Evolutionary conservation across 2,888 invertebrate species (phyloP), one percentile per base, ranked within the genome.

Genomic region (Euplagia quadripunctaria): DNA sequence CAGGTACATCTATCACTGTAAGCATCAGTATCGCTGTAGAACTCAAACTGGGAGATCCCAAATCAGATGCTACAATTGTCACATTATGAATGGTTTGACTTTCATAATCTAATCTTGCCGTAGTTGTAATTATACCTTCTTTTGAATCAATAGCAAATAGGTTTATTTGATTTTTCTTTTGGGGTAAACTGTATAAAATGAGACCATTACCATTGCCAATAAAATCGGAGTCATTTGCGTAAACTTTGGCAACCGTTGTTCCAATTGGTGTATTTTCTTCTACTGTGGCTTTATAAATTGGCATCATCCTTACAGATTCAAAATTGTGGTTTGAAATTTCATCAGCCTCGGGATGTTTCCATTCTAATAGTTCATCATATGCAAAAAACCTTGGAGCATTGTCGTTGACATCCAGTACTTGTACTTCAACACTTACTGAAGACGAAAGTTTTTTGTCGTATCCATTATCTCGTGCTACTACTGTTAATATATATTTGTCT

Each of bases 181-280:
- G 97, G 0, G 97, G 97, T 65, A 98, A 94, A 82, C 98, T 97
- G 82, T 97, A 98, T 0, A 98, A 92, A 4, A 98, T 97, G 64
- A 98, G 92, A 0, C 98, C 98, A 87, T 98, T 98, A n/a, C 98
- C 98, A 87, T 98, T 98, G 1, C 98, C 98, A 64, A 97, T 93
- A 82, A 98, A 98, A 89, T 99, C 98, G 17, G 98, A 97, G 91
- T 99, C 98, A 80, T 98, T 98, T 0, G 98, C 98, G 77, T 96
- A 97, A 3, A 98, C 97, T 91, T 97, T 97, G 0, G 97, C 97
- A 0, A 98, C 97, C 65, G 97, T 94, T 61, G 97, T 97, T 14
- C 98, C 98, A 0, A 98, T 96, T 6, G 97, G 97, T 17, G 97
- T 96, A 88, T 98, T 98, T 89, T 98, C 98, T 79, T 97, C 96